phyloP scores from a whole-genome alignment of 2,888 invertebrate genomes.

The Petrolisthes cinctipes region DNA sequence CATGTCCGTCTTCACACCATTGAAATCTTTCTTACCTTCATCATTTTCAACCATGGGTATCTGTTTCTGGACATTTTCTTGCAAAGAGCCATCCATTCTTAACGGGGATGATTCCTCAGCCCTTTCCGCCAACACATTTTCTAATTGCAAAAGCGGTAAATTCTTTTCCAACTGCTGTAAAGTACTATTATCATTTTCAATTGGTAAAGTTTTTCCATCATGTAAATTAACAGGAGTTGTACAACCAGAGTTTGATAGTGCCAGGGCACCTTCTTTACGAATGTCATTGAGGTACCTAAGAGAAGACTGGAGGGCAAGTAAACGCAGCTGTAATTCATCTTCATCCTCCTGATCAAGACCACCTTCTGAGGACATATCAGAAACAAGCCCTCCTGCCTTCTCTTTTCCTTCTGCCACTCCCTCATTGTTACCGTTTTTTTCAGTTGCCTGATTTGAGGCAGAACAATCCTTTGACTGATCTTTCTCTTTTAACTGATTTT shows the following conservation, averaged over 20 bases:
- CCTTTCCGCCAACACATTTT: no score
- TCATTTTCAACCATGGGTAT: neutral
- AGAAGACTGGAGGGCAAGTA: slow-evolving; percentile 48
- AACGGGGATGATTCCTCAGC: neutral
- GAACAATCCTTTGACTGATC: neutral
- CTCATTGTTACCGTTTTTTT: neutral
- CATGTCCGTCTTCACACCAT: neutral
- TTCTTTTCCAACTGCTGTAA: neutral
- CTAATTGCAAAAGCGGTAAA: neutral
- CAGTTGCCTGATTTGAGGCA: neutral
- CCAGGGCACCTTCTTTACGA: slow-evolving; percentile 15
- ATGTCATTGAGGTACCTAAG: slow-evolving; percentile 47
- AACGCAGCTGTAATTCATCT: slow-evolving; percentile 47
- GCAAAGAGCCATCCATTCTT: neutral
- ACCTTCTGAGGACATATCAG: neutral
- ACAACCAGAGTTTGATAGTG: neutral
- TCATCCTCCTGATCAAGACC: slow-evolving; percentile 50
- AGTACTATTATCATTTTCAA: neutral
- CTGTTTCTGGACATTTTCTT: neutral
- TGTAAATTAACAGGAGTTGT: neutral
- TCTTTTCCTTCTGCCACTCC: neutral
- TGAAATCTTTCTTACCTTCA: neutral
- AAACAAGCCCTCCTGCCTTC: neutral
- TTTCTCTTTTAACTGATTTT: neutral
- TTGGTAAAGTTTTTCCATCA: neutral